Percentiles rank a stretch among this genome's conserved stretches.
These are phyloP conservation scores for Vanessa tameamea DNA, from an alignment of 1,140 invertebrate species.

Conservation along the genomic window DNA sequence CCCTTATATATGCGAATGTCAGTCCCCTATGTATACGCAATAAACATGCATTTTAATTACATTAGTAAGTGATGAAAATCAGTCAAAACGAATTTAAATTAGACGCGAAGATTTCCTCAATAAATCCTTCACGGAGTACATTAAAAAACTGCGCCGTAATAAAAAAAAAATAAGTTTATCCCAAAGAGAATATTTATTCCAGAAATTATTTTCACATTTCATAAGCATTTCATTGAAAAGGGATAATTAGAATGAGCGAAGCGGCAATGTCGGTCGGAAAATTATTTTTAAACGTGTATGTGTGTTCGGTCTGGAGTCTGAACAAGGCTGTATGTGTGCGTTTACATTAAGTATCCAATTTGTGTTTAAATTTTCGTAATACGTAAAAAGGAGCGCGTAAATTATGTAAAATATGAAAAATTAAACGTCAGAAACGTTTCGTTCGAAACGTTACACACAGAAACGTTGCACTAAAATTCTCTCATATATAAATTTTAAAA, in stretches of 20 bases:
- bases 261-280: slow-evolving; percentile 6
- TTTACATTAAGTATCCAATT: neutral
- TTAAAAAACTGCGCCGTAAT: slow-evolving; percentile 6
- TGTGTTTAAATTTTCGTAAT: neutral
- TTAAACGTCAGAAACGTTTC: no score
- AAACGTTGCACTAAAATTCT: no score
- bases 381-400: no score
- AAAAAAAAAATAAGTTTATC: slow-evolving; percentile 18
- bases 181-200: slow-evolving; percentile 27
- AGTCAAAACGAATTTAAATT: no score
- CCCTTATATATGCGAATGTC: no score
- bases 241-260: slow-evolving; percentile 28
- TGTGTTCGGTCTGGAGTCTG: neutral
- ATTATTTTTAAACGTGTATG: slow-evolving; percentile 11
- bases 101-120: neutral
- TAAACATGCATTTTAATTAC: no score
- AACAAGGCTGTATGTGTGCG: neutral
- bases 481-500: no score
- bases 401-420: no score
- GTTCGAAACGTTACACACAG: no score
- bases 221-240: slow-evolving; percentile 14
- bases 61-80: no score
- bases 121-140: neutral
- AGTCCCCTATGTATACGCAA: no score
- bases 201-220: slow-evolving; percentile 30